These are phyloP conservation scores for Chorisops tibialis DNA, from an alignment of 2,888 invertebrate species.

Conservation along the genomic window DNA sequence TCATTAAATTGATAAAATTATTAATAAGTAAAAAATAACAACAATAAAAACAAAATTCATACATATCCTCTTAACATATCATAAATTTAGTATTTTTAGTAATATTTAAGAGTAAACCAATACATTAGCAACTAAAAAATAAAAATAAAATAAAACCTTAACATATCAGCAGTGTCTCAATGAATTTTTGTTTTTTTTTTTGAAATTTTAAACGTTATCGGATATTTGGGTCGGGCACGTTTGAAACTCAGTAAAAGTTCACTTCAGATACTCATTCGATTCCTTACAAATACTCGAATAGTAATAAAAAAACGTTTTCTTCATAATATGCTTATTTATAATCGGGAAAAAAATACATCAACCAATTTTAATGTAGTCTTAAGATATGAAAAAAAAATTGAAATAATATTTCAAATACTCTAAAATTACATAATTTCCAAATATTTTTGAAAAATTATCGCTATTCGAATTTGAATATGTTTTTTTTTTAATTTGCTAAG, in stretches of 20 bases:
- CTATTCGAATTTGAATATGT: no score
- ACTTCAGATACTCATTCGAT: not conserved
- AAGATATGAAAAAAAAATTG: no score
- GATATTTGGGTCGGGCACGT: slow-evolving; percentile 16
- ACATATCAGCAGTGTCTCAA: slow-evolving; percentile 10
- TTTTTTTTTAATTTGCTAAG: no score
- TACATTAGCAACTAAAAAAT: not conserved
- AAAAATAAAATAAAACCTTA: not conserved
- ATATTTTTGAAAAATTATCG: no score
- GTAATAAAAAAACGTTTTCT: no score
- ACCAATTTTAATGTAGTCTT: no score
- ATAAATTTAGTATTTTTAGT: slow-evolving; percentile 16
- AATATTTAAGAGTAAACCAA: not conserved
- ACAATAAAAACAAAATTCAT: not conserved
- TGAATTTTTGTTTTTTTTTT: slow-evolving; percentile 1
- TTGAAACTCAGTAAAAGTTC: not conserved
- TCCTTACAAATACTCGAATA: not conserved
- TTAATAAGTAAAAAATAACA: no score
- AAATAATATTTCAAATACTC: no score
- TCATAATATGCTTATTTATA: no score
- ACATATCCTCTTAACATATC: slow-evolving; percentile 30
- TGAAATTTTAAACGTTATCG: not conserved
- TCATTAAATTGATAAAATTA: not conserved
- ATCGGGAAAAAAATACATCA: no score
- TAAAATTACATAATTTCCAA: no score